A percentile compares a stretch with the other conserved stretches of the same genome.
These are phyloP conservation scores for Tortrix viridana DNA, from an alignment of 2,888 invertebrate species.

Conservation along the genomic window DNA sequence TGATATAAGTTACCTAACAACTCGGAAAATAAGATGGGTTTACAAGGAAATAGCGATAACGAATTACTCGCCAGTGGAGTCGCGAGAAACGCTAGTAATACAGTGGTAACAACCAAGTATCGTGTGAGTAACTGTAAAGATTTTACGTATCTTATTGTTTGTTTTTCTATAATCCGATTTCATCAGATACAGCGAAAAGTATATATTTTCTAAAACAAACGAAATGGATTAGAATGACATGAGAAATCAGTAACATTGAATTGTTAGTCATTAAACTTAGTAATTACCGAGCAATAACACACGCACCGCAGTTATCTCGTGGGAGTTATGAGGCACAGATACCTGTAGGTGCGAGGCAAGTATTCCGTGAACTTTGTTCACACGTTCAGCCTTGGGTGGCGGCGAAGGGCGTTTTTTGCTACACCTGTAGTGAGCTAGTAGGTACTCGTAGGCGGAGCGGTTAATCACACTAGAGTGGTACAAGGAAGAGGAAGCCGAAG, in stretches of 20 bases:
- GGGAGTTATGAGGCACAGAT: constrained; percentile 30
- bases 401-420: constrained; percentile 58
- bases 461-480: constrained; percentile 37
- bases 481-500: constrained; percentile 60
- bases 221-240: constrained; percentile 9
- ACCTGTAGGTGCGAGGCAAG: constrained; percentile 28
- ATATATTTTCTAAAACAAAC: constrained; percentile 12
- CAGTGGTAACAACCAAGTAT: too few species aligned
- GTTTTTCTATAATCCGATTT: too few species aligned
- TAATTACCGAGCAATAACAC: constrained; percentile 23
- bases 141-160: too few species aligned
- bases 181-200: constrained; percentile 5
- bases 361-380: constrained; percentile 36
- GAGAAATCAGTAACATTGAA: constrained; percentile 29
- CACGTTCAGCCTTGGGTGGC: constrained; percentile 38
- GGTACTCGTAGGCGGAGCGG: constrained; percentile 37
- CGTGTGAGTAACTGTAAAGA: too few species aligned
- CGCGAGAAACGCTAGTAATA: too few species aligned
- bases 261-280: constrained; percentile 35
- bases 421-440: constrained; percentile 16
- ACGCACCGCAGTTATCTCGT: constrained; percentile 31
- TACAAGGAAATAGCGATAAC: too few species aligned
- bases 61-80: too few species aligned
- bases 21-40: too few species aligned
- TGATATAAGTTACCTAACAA: too few species aligned